Evolutionary conservation across 92 coral and sea anemone species (phyloP), one percentile per base, ranked within the genome.

Genomic region (Heliopora coerulea): DNA sequence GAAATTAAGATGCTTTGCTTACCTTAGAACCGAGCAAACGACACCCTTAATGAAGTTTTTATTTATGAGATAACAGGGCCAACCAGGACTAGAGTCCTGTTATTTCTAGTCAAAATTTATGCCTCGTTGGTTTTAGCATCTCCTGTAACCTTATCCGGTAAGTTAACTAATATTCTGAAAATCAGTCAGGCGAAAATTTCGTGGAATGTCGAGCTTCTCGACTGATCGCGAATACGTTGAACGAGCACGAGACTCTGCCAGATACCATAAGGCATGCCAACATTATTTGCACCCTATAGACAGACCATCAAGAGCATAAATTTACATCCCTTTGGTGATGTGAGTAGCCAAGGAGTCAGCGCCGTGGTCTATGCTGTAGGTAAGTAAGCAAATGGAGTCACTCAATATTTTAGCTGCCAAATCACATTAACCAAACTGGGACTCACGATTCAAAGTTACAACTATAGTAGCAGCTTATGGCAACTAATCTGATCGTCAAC

Each of bases 341-440:
- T 79, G 10, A 52, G 73, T 31, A 61, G 26, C 9, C 20, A 56
- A 3, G 78, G 83, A 24, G 82, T 78, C 11, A 48, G 80, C 13
- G 78, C 84, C 25, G 81, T 80, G 5, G 87, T 83, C 25, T 86
- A 86, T 75, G 73, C 83, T 18, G 82, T 83, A 31, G 68, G 79
- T 25, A 30, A 78, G 41, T 88, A n/a, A 83, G 27, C 29, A 28
- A 54, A 72, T 15, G 82, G 87, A 20, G 52, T 79, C 5, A 86
- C 61, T 18, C 82, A 82, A 52, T 30, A 78, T 86, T 21, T 75
- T 83, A 8, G 80, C 82, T 27, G 77, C 83, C 15, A 80, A 80
- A 50, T 75, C 84, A 28, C n/a, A 79, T 17, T 80, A 7, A 80
- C 84, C 25, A 80, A 80, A 18, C 30, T 25, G 31, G 64, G 58